Base-by-base conservation (phyloP, 2,888 invertebrate genomes). In the Anodontia alba region DNA sequence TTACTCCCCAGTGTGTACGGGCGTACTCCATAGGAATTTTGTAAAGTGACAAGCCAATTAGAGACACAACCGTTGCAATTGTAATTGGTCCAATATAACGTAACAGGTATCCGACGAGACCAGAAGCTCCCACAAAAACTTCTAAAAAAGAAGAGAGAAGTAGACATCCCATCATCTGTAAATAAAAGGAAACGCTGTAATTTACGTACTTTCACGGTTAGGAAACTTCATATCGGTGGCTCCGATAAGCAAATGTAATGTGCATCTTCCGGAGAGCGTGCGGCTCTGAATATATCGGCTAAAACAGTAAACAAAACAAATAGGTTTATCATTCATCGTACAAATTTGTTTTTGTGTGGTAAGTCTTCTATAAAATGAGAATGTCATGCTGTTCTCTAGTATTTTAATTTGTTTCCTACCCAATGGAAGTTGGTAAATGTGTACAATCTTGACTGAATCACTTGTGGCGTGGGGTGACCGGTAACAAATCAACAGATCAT, bases 1-100 rank as follows among this genome's bases (percentile, higher is more conserved):
- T 96, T 76, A 98, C 96, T 7, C 97, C 97, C 97, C 98, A 98
- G 88, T 98, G 97, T 90, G 96, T 96, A 0, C 97, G 96, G 0
- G 97, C 97, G 12, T 97, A 96, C 0, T 95, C 95, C 0, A 97
- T 96, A 0, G 97, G 97, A 93, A 97, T 96, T 92, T 96, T 96
- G 93, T 97, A 97, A 54, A 98, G 95, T 0, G 97, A 97, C 26
- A 98, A 94, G 0, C 98, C 69, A 80, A 98, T 97, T 75, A 98
- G 94, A 0, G 97, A 96, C 10, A 98, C 97, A 0, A 97, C 97
- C 0, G 97, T 97, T 0, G 96, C 97, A 72, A 98, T 97, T 0
- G 97, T 97, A 78, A 98, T 94, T 0, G 98, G 98, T 0, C 97
- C 97, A 72, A 97, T 96, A 90, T 96, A 87, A 23, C 77, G 66